phyloP scores from a whole-genome alignment of 1,140 invertebrate genomes.

The Apis laboriosa region DNA sequence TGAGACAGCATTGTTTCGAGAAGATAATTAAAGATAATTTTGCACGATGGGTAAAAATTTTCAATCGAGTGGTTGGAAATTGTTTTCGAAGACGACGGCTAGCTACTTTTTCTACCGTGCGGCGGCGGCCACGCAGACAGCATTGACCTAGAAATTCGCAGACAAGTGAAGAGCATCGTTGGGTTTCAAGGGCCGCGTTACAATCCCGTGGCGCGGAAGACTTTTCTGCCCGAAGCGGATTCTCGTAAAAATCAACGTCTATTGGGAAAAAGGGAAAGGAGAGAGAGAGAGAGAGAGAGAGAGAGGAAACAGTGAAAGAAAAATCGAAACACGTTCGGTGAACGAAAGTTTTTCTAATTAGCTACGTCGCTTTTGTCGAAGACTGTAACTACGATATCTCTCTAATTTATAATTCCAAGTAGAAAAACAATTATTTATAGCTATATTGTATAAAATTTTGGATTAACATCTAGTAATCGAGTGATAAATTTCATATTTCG shows the following conservation, averaged over 20 bases:
- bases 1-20: no score
- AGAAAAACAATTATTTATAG: no score
- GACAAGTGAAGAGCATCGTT: constrained; percentile 48
- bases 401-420: background rate
- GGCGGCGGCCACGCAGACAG: constrained; percentile 31
- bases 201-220: constrained; percentile 12
- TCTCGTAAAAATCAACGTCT: constrained; percentile 6
- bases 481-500: no score
- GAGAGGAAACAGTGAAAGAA: background rate
- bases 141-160: constrained; percentile 61
- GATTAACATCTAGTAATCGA: no score
- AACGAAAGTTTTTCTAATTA: background rate
- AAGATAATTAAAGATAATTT: no score
- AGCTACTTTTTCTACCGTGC: constrained; percentile 13
- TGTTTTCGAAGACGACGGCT: background rate
- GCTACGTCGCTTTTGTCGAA: no score
- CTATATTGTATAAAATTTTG: no score
- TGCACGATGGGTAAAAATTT: background rate
- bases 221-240: constrained; percentile 3
- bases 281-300: background rate
- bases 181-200: constrained; percentile 50
- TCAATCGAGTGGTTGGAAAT: background rate
- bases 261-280: background rate
- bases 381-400: background rate
- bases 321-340: background rate